phyloP scores from a whole-genome alignment of 2,888 invertebrate genomes.

The Tenthredo scrophulariae region DNA sequence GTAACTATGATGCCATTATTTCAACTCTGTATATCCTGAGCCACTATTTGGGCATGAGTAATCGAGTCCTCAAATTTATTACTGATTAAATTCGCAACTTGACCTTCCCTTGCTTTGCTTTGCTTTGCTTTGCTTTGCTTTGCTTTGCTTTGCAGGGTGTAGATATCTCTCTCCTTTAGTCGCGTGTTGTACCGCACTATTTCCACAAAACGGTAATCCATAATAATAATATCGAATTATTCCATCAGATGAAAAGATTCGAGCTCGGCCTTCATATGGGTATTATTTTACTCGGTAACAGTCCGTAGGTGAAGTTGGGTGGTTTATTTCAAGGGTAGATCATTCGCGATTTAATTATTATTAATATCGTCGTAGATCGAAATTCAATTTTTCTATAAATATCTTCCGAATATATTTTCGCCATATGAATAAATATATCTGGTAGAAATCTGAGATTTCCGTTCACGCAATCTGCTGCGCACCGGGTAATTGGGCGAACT shows the following conservation, averaged over 20 bases:
- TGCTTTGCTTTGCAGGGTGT: neutral
- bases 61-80: neutral
- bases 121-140: neutral
- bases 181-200: conserved; percentile 33
- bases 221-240: conserved; percentile 34
- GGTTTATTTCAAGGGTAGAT: neutral
- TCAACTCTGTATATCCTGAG: neutral
- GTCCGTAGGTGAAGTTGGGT: neutral
- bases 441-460: neutral
- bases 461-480: neutral
- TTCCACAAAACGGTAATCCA: conserved; percentile 30
- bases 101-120: neutral
- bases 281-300: neutral
- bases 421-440: neutral
- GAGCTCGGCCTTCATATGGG: neutral
- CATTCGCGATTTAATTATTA: neutral
- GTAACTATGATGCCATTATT: neutral
- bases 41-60: neutral
- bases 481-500: neutral
- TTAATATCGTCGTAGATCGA: neutral
- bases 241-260: conserved; percentile 36
- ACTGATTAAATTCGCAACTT: conserved; percentile 38
- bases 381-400: too few species aligned
- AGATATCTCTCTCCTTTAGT: neutral
- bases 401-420: too few species aligned